phyloP scores from a whole-genome alignment of 2,113 vertebrate genomes.

The Crocuta crocuta region DNA sequence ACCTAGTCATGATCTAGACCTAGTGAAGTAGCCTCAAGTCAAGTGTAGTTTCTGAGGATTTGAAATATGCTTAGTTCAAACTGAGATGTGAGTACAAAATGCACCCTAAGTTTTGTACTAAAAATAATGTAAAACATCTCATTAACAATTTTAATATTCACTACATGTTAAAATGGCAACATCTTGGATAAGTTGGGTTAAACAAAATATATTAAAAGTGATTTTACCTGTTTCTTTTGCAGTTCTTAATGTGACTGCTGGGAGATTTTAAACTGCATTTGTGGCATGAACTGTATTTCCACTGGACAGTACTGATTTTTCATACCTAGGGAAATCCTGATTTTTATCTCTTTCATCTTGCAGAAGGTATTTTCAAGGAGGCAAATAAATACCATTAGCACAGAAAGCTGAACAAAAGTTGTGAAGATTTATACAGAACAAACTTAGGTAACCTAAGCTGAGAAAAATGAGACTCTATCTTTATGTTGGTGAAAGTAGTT shows the following conservation, averaged over 20 bases:
- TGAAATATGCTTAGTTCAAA: neutral
- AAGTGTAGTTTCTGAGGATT: neutral
- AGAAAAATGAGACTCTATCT: slow-evolving; percentile 55
- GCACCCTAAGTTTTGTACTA: neutral
- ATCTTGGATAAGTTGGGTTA: neutral
- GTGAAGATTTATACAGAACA: slow-evolving; percentile 79
- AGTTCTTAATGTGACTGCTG: neutral
- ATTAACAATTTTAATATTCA: neutral
- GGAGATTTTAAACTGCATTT: neutral
- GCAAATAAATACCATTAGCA: slow-evolving; percentile 76
- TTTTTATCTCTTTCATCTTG: slow-evolving; percentile 74
- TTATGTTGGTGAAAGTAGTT: slow-evolving; percentile 11
- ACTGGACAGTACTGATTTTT: neutral
- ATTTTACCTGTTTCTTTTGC: neutral
- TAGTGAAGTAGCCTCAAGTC: neutral
- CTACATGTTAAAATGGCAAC: neutral
- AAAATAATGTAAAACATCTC: neutral
- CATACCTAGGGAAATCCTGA: slow-evolving; percentile 33
- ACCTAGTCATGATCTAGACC: neutral
- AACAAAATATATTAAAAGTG: neutral
- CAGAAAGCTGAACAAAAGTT: slow-evolving; percentile 73
- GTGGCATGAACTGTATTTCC: neutral
- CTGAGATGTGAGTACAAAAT: neutral
- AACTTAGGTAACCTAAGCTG: slow-evolving; percentile 70
- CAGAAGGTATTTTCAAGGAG: slow-evolving; percentile 75